Evolutionary conservation across 2,888 invertebrate genomes (phyloP), one percentile per base, ranked within the genome.

Genomic region (Drosophila buzzatii): DNA sequence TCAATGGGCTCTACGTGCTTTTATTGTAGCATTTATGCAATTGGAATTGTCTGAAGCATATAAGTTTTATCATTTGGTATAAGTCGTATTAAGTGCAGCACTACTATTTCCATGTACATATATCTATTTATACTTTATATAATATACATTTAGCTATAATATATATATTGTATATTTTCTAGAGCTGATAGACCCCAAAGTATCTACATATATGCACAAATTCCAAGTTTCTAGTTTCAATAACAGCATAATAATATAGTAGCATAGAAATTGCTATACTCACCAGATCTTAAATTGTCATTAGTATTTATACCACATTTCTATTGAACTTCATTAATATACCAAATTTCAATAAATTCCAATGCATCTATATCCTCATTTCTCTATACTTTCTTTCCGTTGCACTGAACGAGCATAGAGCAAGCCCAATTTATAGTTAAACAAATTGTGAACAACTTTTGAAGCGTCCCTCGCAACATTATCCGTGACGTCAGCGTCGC

Each of bases 401-500:
- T 42, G n/a, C 4, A 42, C 1, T 42, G 10, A 44, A 6, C 18
- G 20, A 44, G 20, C 42, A 6, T 51, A 7, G 20, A 12, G 37
- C 4, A 14, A 14, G 14, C 5, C 37, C 12, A 3, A 12, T 1
- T 33, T 18, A 33, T 2, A n/a, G 41, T 9, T n/a, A 9, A n/a
- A 18, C 3, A 2, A 16, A 3, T n/a, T 39, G 1, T 35, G 27
- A 9, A 6, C 23, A 27, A 68, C 51, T 60, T 41, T 10, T 3
- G 8, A 0, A 37, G 58, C 75, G 9, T 10, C 75, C 75, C 75
- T 64, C 73, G 68, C 23, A n/a, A 7, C 14, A n/a, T 31, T 31
- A 16, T 39, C 14, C 41, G 27, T 41, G 57, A 14, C 47, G 49
- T 6, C 27, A 27, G 14, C 16, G 49, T 1, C n/a, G 41, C 0